Evolutionary conservation across 2,113 vertebrate genomes (phyloP).

Genomic region (Macrotus californicus): DNA sequence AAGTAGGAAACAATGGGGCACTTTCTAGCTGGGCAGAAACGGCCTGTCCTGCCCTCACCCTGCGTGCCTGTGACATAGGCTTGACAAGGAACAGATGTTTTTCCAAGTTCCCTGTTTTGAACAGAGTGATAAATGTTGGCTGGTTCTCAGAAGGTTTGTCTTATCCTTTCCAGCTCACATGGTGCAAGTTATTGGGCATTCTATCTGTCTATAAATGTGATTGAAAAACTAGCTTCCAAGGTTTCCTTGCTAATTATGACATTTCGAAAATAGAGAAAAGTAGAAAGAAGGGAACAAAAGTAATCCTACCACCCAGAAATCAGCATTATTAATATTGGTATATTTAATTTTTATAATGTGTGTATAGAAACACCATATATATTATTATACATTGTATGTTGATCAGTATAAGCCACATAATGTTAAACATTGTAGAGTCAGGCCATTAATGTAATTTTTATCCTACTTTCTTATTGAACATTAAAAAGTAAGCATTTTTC

Average conservation of each 20-base stretch:
- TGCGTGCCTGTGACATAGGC: fast-evolving
- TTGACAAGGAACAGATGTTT: conserved; percentile 45
- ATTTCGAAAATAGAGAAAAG: conserved; percentile 10
- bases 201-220: neutral
- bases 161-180: conserved; percentile 18
- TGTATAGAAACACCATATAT: neutral
- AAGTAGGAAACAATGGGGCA: conserved; percentile 39
- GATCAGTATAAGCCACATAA: neutral
- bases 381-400: neutral
- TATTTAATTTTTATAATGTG: neutral
- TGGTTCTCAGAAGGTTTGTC: conserved; percentile 31
- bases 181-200: neutral
- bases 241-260: neutral
- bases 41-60: conserved; percentile 31
- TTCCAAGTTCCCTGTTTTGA: neutral
- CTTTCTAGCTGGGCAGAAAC: conserved; percentile 35
- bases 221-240: neutral
- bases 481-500: neutral
- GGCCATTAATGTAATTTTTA: neutral
- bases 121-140: neutral
- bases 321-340: neutral
- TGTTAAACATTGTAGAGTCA: neutral
- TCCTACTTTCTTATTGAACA: neutral
- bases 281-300: neutral
- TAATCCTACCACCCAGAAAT: neutral